These are phyloP conservation scores for Lophotis ruficrista DNA, from an alignment of 2,113 vertebrate species.

Conservation along the genomic window DNA sequence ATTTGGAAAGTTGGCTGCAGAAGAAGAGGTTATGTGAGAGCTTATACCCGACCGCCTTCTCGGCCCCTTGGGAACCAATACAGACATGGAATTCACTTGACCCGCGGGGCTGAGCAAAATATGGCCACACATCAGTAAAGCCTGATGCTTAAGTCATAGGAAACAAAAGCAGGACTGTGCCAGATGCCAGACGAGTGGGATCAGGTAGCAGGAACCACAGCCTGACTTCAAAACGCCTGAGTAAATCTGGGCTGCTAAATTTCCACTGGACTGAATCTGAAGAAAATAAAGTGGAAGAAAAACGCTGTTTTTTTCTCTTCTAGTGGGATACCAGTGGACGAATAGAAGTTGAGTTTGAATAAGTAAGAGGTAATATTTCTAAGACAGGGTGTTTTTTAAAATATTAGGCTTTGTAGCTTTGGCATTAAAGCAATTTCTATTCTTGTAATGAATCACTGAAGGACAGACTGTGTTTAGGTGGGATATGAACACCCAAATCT, in stretches of 20 bases:
- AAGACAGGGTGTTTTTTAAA: neutral
- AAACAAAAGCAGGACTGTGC: conserved; percentile 69
- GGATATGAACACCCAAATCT: neutral
- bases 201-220: conserved; percentile 65
- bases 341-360: neutral
- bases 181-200: conserved; percentile 65
- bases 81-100: conserved; percentile 69
- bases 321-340: neutral
- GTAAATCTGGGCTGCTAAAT: conserved; percentile 45
- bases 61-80: conserved; percentile 55
- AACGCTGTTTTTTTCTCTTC: neutral
- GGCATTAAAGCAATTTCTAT: neutral
- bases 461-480: neutral
- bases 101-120: conserved; percentile 56
- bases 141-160: conserved; percentile 62
- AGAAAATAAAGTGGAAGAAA: conserved; percentile 9
- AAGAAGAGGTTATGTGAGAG: conserved; percentile 67
- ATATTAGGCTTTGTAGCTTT: neutral
- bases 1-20: conserved; percentile 68
- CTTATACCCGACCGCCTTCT: conserved; percentile 50
- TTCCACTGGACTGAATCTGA: conserved; percentile 29
- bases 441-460: neutral
- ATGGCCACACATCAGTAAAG: conserved; percentile 64
- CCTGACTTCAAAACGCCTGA: conserved; percentile 47
- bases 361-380: neutral